Evolutionary conservation across 2,888 invertebrate species (phyloP).

Genomic region (Alloplasta piceator): DNA sequence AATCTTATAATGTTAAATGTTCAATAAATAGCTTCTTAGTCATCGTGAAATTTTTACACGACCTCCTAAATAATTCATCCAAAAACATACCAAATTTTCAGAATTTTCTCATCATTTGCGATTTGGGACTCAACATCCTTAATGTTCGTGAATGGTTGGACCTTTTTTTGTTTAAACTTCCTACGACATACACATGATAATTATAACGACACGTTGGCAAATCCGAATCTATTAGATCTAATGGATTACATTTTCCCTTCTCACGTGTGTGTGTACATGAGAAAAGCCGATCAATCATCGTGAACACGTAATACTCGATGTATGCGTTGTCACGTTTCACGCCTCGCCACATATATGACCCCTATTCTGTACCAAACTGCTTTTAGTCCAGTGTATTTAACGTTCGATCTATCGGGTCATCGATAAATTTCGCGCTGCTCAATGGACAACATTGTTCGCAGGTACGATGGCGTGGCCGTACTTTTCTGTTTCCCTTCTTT

Average conservation of each 20-base stretch:
- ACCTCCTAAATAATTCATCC: too few relatives aligned
- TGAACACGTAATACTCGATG: neutral
- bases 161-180: neutral
- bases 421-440: constrained; percentile 14
- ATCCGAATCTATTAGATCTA: constrained; percentile 6
- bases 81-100: too few relatives aligned
- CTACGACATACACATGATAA: neutral
- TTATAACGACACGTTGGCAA: neutral
- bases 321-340: constrained; percentile 2
- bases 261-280: neutral
- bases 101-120: too few relatives aligned
- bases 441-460: constrained; percentile 12
- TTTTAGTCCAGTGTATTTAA: constrained; percentile 35
- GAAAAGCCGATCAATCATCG: constrained; percentile 31
- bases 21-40: too few relatives aligned
- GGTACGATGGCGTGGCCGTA: neutral
- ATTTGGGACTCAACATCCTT: too few relatives aligned
- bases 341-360: too few relatives aligned
- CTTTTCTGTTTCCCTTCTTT: constrained; percentile 7
- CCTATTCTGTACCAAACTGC: neutral
- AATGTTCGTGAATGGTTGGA: neutral
- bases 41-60: too few relatives aligned
- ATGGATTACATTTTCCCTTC: constrained; percentile 1
- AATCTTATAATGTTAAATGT: too few relatives aligned
- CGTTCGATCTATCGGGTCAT: constrained; percentile 30